phyloP scores from a whole-genome alignment of 2,888 invertebrate genomes.

The Drosophila neonasuta region DNA sequence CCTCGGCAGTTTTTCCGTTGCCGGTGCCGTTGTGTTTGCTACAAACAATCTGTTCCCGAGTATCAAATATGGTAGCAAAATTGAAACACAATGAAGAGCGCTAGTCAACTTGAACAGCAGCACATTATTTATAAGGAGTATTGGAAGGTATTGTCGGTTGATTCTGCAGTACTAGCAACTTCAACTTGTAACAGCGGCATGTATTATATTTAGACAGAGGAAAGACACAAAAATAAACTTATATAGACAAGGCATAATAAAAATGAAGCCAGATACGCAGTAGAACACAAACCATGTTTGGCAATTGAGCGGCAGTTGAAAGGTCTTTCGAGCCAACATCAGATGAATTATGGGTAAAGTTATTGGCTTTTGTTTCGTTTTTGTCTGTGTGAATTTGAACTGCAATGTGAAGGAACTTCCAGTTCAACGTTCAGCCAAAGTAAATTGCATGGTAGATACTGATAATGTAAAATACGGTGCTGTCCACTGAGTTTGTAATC shows the following conservation, averaged over 20 bases:
- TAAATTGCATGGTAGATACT: slow-evolving; percentile 45
- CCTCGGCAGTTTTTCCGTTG: slow-evolving; percentile 60
- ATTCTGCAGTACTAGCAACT: slow-evolving; percentile 49
- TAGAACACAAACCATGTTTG: slow-evolving; percentile 56
- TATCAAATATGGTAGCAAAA: slow-evolving; percentile 66
- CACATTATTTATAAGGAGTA: slow-evolving; percentile 45
- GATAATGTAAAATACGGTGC: slow-evolving; percentile 53
- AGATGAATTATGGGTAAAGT: slow-evolving; percentile 74
- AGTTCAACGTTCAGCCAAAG: slow-evolving; percentile 16
- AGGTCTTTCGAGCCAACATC: slow-evolving; percentile 60
- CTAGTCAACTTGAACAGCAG: slow-evolving; percentile 59
- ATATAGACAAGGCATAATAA: slow-evolving; percentile 56
- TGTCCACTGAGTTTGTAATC: slow-evolving; percentile 3
- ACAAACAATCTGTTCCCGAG: slow-evolving; percentile 74
- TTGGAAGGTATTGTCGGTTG: slow-evolving; percentile 26
- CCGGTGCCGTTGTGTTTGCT: slow-evolving; percentile 50
- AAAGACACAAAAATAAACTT: slow-evolving; percentile 74
- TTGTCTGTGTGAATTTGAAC: slow-evolving; percentile 9
- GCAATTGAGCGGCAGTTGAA: slow-evolving; percentile 72
- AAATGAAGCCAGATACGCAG: slow-evolving; percentile 29
- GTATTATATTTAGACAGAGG: slow-evolving; percentile 74
- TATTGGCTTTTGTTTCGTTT: slow-evolving; percentile 56
- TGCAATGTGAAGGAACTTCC: slow-evolving; percentile 38
- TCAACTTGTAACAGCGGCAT: slow-evolving; percentile 41
- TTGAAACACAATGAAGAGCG: slow-evolving; percentile 65